phyloP scores from a whole-genome alignment of 1,140 invertebrate species.

The Tetramorium alpestre region DNA sequence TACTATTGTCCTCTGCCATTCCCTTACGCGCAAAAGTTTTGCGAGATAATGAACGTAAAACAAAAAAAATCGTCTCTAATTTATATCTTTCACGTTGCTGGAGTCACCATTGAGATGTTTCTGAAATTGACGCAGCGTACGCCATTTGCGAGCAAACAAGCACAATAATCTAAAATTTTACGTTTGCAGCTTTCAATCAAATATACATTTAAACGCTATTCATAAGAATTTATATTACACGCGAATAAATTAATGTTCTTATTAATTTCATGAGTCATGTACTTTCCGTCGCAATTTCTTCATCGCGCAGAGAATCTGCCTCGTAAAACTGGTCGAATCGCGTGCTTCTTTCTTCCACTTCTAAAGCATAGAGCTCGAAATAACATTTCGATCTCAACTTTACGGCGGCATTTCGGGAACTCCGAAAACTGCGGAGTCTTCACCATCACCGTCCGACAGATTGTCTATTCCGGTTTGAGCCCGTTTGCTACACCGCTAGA shows the following conservation, averaged over 20 bases:
- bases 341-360: background rate
- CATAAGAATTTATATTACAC: background rate
- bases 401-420: background rate
- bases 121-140: background rate
- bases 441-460: background rate
- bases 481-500: background rate
- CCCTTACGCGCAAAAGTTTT: background rate
- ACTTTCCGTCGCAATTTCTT: background rate
- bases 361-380: background rate
- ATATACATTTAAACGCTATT: background rate
- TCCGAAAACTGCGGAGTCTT: slow-evolving; percentile 18
- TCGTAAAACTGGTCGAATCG: background rate
- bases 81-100: background rate
- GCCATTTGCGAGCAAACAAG: background rate
- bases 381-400: background rate
- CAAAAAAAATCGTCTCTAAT: slow-evolving; percentile 17
- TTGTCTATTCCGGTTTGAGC: background rate
- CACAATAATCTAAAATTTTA: background rate
- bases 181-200: background rate
- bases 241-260: background rate
- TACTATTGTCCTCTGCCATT: slow-evolving; percentile 7
- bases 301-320: background rate
- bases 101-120: background rate
- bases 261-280: background rate
- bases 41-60: slow-evolving; percentile 10